These are phyloP conservation scores for Mastacembelus armatus DNA, from an alignment of 2,797 vertebrate genomes.

Conservation along the genomic window DNA sequence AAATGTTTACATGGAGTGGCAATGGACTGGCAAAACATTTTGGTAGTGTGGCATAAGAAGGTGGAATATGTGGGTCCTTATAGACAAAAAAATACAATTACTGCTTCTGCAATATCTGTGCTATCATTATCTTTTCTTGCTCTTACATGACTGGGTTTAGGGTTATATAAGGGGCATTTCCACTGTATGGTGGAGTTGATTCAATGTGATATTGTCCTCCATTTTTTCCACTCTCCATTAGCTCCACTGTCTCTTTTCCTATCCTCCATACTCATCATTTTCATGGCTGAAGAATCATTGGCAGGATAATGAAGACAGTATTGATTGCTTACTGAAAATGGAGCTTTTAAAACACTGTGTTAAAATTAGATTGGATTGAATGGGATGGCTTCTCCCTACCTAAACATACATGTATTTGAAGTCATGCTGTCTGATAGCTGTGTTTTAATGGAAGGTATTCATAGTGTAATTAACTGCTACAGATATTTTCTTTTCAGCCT, in stretches of 20 bases:
- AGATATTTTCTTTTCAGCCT: not conserved
- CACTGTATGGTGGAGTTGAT: not conserved
- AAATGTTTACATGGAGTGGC: too few species aligned
- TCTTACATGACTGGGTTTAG: not conserved
- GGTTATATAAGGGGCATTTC: not conserved
- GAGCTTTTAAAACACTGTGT: constrained; percentile 18
- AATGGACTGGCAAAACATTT: too few species aligned
- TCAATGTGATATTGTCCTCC: not conserved
- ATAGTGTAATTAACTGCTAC: not conserved
- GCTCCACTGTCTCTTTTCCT: not conserved
- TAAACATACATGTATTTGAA: not conserved
- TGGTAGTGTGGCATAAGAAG: too few species aligned
- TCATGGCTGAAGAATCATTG: constrained; percentile 56
- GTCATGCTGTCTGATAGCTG: not conserved
- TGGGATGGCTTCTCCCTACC: not conserved
- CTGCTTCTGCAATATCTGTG: not conserved
- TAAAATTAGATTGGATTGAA: not conserved
- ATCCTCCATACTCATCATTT: constrained; percentile 33
- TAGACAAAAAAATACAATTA: too few species aligned
- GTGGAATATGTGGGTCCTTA: too few species aligned
- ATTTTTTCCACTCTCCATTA: constrained; percentile 20
- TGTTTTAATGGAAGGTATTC: not conserved
- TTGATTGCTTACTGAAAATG: constrained; percentile 41
- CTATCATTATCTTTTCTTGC: not conserved
- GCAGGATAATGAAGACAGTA: constrained; percentile 47